Evolutionary conservation across 2,797 vertebrate genomes (phyloP).

Genomic region (Sebastes elongatus): DNA sequence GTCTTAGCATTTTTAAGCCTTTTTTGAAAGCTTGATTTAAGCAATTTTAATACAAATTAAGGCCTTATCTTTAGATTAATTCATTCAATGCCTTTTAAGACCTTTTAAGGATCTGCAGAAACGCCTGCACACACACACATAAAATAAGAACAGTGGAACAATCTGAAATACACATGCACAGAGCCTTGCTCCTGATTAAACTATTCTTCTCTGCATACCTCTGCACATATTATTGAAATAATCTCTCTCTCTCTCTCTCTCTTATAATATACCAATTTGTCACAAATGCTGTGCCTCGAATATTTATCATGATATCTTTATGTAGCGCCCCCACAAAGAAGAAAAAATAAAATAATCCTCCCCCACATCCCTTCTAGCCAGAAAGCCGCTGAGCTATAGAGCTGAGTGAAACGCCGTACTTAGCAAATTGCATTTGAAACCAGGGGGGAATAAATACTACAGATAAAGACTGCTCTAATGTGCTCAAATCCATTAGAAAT

Average conservation of each 20-base stretch:
- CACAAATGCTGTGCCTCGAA: slow-evolving; percentile 44
- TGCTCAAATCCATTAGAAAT: slow-evolving; percentile 87
- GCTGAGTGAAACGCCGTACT: slow-evolving; percentile 78
- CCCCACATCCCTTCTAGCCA: slow-evolving; percentile 60
- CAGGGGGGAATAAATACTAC: slow-evolving; percentile 85
- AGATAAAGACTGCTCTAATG: slow-evolving; percentile 85
- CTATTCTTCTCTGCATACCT: slow-evolving; percentile 39
- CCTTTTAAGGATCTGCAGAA: no score
- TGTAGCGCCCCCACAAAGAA: slow-evolving; percentile 18
- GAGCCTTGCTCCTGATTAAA: not conserved
- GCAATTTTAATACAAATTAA: no score
- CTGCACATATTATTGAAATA: slow-evolving; percentile 32
- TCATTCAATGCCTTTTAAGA: no score
- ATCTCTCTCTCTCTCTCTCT: slow-evolving; percentile 13
- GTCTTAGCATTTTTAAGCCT: no score
- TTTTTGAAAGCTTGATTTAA: no score
- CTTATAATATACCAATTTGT: slow-evolving; percentile 65
- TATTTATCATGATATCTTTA: slow-evolving; percentile 65
- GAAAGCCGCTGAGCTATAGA: slow-evolving; percentile 56
- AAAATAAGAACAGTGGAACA: not conserved
- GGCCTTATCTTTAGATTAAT: no score
- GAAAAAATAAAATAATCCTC: slow-evolving; percentile 62
- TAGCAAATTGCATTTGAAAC: slow-evolving; percentile 86
- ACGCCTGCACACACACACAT: no score
- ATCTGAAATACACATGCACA: not conserved